Evolutionary conservation across 2,113 vertebrate species (phyloP).

Genomic region (Egretta garzetta): DNA sequence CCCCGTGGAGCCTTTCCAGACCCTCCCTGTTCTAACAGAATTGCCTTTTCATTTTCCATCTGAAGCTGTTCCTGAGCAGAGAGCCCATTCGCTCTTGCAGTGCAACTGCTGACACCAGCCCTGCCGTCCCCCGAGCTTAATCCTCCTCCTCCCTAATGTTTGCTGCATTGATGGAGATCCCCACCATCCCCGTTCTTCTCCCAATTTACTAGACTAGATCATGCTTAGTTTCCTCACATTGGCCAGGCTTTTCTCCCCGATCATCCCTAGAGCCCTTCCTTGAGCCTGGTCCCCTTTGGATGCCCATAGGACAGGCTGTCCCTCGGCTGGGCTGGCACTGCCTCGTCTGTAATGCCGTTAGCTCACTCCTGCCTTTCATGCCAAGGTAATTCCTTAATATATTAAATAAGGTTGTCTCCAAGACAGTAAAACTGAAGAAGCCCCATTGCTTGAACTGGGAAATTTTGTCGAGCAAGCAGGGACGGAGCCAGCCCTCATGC

Average conservation of each 20-base stretch:
- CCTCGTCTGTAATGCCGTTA: not conserved
- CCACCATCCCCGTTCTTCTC: not conserved
- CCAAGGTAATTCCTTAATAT: not conserved
- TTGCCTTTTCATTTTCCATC: not conserved
- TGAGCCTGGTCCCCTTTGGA: not conserved
- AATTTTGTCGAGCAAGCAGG: not conserved
- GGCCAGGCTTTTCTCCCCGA: not conserved
- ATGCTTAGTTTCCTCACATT: accelerated
- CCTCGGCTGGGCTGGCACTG: not conserved
- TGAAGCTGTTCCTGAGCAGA: not conserved
- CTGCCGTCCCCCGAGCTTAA: not conserved
- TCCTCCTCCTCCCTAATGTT: not conserved
- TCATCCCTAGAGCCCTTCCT: not conserved
- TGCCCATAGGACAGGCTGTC: not conserved
- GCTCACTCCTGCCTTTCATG: not conserved
- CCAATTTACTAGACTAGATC: not conserved
- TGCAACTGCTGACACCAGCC: not conserved
- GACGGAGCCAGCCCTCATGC: not conserved
- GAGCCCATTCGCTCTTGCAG: not conserved
- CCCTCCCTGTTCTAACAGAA: not conserved
- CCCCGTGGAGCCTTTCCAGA: not conserved
- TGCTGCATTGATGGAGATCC: not conserved
- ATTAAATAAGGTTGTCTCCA: not conserved
- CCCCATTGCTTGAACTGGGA: not conserved
- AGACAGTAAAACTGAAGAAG: not conserved